These are phyloP conservation scores for Gopherus evgoodei DNA, from an alignment of 2,113 vertebrate species.

Conservation along the genomic window DNA sequence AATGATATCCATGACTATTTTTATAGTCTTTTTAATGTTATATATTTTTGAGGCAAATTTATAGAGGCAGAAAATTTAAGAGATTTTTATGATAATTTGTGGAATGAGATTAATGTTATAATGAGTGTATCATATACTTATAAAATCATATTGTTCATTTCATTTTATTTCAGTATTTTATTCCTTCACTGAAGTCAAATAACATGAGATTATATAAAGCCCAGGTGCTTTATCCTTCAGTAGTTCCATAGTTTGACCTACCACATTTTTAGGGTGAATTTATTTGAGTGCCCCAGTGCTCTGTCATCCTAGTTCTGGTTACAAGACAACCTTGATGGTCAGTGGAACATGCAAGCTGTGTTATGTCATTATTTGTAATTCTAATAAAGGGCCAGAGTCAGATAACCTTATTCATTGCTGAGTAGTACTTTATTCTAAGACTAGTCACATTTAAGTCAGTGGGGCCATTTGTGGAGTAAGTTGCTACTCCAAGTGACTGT, in stretches of 20 bases:
- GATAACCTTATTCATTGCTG: not conserved
- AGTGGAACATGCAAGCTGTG: not conserved
- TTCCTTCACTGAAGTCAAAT: not conserved
- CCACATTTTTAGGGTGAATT: not conserved
- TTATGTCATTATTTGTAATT: not conserved
- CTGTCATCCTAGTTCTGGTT: not conserved
- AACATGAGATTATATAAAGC: not conserved
- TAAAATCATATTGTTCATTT: not conserved
- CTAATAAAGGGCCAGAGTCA: not conserved
- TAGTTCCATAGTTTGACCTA: not conserved
- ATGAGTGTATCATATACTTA: not conserved
- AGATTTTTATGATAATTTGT: fast-evolving
- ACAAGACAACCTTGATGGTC: not conserved
- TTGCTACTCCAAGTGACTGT: fast-evolving
- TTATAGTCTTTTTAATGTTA: not conserved
- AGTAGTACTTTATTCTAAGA: not conserved
- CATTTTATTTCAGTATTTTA: not conserved
- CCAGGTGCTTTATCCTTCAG: too few species aligned
- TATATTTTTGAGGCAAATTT: not conserved
- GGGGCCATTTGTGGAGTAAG: not conserved
- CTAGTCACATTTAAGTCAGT: fast-evolving
- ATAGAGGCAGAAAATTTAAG: not conserved
- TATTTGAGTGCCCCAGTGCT: not conserved
- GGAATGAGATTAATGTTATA: not conserved
- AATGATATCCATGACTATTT: slow-evolving; percentile 3